Evolutionary conservation across 2,888 invertebrate species (phyloP), one percentile per base, ranked within the genome.

Genomic region (Callinectes sapidus): DNA sequence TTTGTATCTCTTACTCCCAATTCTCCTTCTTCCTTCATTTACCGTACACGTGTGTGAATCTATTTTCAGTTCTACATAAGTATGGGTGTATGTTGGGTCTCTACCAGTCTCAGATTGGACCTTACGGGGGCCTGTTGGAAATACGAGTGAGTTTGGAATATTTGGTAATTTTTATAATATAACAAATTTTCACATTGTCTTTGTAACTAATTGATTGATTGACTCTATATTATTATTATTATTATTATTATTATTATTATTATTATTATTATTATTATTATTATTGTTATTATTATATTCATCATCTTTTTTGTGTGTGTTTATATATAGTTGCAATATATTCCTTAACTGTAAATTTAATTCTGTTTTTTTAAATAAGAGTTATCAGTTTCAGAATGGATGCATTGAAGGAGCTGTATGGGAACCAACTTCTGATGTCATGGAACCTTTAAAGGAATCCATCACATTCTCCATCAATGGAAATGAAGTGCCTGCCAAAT

Each of bases 81-180:
- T 93, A 92, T 93, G 93, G 93, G 13, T 88, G 42, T 28, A 88
- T 93, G 90, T 35, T 92, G 89, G 93, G 93, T 16, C 88, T 92
- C 0, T 93, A 93, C 42, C 90, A 89, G 66, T 89, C 88, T 32
- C 90, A 92, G 54, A 77, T 93, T 88, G 90, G 61, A 61, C 91
- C 90, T 10, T 90, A 81, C 48, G 92, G 93, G 39, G 92, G 88
- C 55, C 81, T 93, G 10, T 18, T 93, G 66, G 93, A 93, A 88
- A 86, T 93, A n/a, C 90, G 91, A 90, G 93, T 89, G 66, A 90
- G 90, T 77, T 39, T 39, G 39, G 5, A 39, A 39, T n/a, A n/a
- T 39, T 42, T 23, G 54, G 13, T 55, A 61, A 39, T 42, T 90
- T 28, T 28, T 39, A 6, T 42, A 18, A 18, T n/a, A 35, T 18